These are phyloP conservation scores for Blastobasis lacticolella DNA, from an alignment of 2,888 invertebrate species.

Conservation along the genomic window DNA sequence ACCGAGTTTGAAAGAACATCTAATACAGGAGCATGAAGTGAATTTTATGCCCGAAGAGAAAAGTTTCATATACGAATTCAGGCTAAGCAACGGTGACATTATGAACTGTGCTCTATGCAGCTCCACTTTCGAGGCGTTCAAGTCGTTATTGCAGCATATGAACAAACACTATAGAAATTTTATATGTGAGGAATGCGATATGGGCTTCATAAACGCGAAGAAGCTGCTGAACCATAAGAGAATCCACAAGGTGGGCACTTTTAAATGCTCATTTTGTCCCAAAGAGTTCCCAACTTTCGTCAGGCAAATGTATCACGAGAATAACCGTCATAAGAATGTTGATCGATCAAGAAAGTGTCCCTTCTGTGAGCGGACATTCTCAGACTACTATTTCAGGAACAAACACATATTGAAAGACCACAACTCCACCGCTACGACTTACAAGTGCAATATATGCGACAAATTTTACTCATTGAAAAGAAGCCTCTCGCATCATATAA, in stretches of 20 bases:
- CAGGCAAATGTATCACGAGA: neutral
- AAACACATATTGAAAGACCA: neutral
- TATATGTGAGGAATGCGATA: neutral
- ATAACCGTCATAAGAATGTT: conserved; percentile 2
- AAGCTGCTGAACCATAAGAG: neutral
- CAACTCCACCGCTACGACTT: neutral
- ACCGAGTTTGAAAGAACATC: too few relatives aligned
- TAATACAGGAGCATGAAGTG: too few relatives aligned
- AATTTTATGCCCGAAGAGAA: too few relatives aligned
- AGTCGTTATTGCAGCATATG: too few relatives aligned
- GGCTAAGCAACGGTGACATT: too few relatives aligned
- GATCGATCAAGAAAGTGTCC: conserved; percentile 7
- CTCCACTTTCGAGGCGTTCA: too few relatives aligned
- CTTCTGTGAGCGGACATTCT: neutral
- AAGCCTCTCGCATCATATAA: neutral
- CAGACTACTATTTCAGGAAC: neutral
- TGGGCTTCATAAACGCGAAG: neutral
- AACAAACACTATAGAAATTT: too few relatives aligned
- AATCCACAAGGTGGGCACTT: conserved; percentile 8
- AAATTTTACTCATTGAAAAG: neutral
- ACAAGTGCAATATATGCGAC: neutral
- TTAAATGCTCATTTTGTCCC: conserved; percentile 23
- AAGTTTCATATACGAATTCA: too few relatives aligned
- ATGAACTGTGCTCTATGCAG: too few relatives aligned
- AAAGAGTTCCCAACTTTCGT: neutral